These are phyloP conservation scores for Drosophila birchii DNA, from an alignment of 2,888 invertebrate species.

Conservation along the genomic window DNA sequence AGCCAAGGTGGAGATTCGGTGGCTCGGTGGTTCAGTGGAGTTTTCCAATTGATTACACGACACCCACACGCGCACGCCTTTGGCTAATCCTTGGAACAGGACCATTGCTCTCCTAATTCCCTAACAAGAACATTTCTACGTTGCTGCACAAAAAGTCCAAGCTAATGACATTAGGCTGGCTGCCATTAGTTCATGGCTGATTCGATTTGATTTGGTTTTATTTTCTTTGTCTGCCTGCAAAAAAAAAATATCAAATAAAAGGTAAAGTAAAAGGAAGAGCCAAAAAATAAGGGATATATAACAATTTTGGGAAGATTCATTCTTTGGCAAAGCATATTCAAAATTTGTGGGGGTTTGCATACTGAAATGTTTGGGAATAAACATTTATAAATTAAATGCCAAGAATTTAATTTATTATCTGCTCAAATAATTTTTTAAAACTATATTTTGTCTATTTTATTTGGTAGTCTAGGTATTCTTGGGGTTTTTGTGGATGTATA, in stretches of 20 bases:
- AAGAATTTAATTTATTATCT: not conserved
- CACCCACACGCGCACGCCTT: slow-evolving; percentile 44
- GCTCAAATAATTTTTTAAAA: not conserved
- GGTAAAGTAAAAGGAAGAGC: slow-evolving; percentile 7
- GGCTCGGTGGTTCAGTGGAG: slow-evolving; percentile 10
- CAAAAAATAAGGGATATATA: not conserved
- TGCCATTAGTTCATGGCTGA: slow-evolving; percentile 81
- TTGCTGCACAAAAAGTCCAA: slow-evolving; percentile 43
- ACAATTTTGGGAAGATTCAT: slow-evolving; percentile 1
- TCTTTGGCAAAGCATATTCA: not conserved
- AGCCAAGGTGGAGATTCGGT: slow-evolving; percentile 18
- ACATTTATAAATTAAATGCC: not conserved
- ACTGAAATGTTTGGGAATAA: not conserved
- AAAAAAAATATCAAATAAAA: not conserved
- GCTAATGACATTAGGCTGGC: slow-evolving; percentile 73
- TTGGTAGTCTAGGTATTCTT: not conserved
- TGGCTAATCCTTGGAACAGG: slow-evolving; percentile 35
- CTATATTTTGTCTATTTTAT: not conserved
- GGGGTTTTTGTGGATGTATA: no score
- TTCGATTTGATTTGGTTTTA: slow-evolving; percentile 70
- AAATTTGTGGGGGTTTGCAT: not conserved
- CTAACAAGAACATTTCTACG: slow-evolving; percentile 63
- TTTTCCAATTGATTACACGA: slow-evolving; percentile 68
- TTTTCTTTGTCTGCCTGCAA: slow-evolving; percentile 9
- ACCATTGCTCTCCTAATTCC: slow-evolving; percentile 58